Percentiles rank a stretch among this genome's conserved stretches.
phyloP scores from a whole-genome alignment of 2,113 vertebrate species.

The Larimichthys crocea region DNA sequence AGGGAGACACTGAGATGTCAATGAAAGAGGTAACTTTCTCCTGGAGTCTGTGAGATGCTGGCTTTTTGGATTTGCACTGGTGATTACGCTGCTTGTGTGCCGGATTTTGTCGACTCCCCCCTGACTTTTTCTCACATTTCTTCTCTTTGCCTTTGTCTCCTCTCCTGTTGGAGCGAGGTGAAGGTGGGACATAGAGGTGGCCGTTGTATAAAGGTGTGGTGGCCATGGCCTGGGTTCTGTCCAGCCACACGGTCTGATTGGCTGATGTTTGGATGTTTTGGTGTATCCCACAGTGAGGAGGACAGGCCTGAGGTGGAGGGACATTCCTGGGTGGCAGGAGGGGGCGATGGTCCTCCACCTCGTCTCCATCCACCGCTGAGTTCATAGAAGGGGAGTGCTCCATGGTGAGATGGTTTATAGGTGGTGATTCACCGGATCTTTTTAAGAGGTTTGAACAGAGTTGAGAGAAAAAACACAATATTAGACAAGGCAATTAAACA shows the following conservation, averaged over 20 bases:
- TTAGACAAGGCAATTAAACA: constrained; percentile 2
- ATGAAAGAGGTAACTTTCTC: constrained; percentile 68
- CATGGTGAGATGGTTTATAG: constrained; percentile 49
- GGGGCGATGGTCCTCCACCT: constrained; percentile 70
- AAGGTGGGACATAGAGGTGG: constrained; percentile 60
- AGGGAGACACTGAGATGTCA: constrained; percentile 53
- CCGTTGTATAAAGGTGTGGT: constrained; percentile 77
- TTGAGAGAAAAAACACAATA: not conserved
- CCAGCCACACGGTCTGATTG: constrained; percentile 70
- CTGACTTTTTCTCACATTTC: constrained; percentile 55
- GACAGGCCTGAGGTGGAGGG: constrained; percentile 53
- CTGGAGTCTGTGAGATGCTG: constrained; percentile 46
- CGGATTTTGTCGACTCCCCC: constrained; percentile 6
- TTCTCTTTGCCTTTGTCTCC: constrained; percentile 68
- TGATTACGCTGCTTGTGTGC: constrained; percentile 52
- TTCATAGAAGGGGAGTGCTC: constrained; percentile 73
- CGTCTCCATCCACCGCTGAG: constrained; percentile 66
- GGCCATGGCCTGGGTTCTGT: constrained; percentile 72
- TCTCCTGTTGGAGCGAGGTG: constrained; percentile 55
- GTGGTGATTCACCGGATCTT: constrained; percentile 12
- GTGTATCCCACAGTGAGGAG: constrained; percentile 71
- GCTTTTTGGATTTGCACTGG: constrained; percentile 49
- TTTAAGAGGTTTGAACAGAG: constrained; percentile 19
- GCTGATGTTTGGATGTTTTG: constrained; percentile 45
- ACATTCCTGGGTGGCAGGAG: constrained; percentile 58